Evolutionary conservation across 1,140 invertebrate genomes (phyloP), one percentile per base, ranked within the genome.

Genomic region (Adelges cooleyi): DNA sequence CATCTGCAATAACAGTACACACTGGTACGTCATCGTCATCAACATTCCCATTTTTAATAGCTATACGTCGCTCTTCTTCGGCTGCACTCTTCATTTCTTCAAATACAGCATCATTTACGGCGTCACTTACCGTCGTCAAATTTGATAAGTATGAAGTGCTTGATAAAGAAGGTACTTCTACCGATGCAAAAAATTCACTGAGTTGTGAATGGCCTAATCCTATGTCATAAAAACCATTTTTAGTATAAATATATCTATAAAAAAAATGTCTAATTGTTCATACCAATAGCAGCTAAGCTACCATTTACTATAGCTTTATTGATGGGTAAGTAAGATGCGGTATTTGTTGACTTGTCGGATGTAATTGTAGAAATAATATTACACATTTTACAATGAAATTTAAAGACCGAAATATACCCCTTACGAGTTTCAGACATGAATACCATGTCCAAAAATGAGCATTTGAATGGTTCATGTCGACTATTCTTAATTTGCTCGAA

Each of bases 1-100:
- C 73, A 67, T 74, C 71, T 29, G 67, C 71, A 48, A 72, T 66
- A 17, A 75, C 72, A 8, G 69, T 69, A 23, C 73, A 71, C 15
- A 66, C 25, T 3, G 70, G 71, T 23, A 69, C 65, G n/a, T 69
- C 70, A 42, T 70, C 54, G 8, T 15, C 29, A 29, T 66, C 48
- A 5, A 69, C 56, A 49, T 69, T 36, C 62, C 50, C 50, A 2
- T 3, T 15, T 20, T 52, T 50, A 23, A 54, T 46, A 3, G 70
- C 71, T 38, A 71, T 15, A 33, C 46, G 18, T 27, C 20, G 46
- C 65, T 70, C 69, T 67, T 67, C 65, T 52, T 66, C 66, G 22
- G 48, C 71, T n/a, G 69, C 67, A 40, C 42, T 52, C 33, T 25
- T 52, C 65, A 71, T 69, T 40, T 66, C 22, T 27, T 67, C 40